Evolutionary conservation across 2,888 invertebrate genomes (phyloP).

Genomic region (Platynereis dumerilii): DNA sequence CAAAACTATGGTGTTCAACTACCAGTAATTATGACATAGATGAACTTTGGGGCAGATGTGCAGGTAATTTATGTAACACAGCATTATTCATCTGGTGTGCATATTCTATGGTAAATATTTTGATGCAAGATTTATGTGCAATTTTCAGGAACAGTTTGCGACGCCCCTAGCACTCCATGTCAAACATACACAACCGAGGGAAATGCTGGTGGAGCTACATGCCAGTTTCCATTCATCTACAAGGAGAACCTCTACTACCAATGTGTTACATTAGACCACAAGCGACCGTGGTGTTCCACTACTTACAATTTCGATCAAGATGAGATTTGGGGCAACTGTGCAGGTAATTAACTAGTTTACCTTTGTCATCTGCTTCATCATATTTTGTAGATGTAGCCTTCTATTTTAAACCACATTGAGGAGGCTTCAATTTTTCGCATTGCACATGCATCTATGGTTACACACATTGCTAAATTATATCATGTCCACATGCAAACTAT

Average conservation of each 20-base stretch:
- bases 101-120: too few species aligned
- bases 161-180: neutral
- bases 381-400: too few species aligned
- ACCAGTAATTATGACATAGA: slow-evolving; percentile 21
- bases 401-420: too few species aligned
- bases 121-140: too few species aligned
- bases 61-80: neutral
- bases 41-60: slow-evolving; percentile 11
- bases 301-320: slow-evolving; percentile 21
- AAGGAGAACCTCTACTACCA: neutral
- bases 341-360: neutral
- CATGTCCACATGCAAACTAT: too few species aligned
- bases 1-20: slow-evolving; percentile 19
- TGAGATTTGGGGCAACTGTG: slow-evolving; percentile 13
- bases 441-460: too few species aligned
- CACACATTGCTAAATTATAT: too few species aligned
- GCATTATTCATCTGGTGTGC: too few species aligned
- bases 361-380: too few species aligned
- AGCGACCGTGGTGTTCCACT: slow-evolving; percentile 20
- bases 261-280: slow-evolving; percentile 1
- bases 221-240: slow-evolving; percentile 3
- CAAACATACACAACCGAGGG: neutral
- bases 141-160: too few species aligned
- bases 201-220: neutral
- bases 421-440: too few species aligned